phyloP scores from a whole-genome alignment of 2,888 invertebrate species.

The Campoplex nolae region DNA sequence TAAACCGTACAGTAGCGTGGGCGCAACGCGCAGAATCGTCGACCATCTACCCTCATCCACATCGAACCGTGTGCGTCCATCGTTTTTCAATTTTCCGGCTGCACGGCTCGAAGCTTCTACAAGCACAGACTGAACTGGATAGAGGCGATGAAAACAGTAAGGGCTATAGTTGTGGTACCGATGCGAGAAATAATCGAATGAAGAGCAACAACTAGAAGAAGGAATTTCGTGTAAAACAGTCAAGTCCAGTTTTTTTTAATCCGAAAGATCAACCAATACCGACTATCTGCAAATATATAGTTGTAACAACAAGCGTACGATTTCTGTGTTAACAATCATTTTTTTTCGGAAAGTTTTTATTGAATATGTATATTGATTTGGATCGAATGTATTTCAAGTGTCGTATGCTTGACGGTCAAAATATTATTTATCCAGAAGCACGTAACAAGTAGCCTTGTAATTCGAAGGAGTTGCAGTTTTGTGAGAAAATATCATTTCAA shows the following conservation, averaged over 20 bases:
- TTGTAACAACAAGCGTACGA: neutral
- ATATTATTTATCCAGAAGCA: neutral
- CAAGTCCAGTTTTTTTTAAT: constrained; percentile 32
- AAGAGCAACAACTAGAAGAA: constrained; percentile 24
- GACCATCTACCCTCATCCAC: constrained; percentile 47
- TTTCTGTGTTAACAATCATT: neutral
- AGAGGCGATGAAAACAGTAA: constrained; percentile 41
- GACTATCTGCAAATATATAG: neutral
- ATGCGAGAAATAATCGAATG: constrained; percentile 43
- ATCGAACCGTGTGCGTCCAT: constrained; percentile 55
- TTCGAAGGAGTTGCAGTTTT: neutral
- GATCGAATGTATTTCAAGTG: neutral
- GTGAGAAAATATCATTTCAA: neutral
- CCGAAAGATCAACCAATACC: neutral
- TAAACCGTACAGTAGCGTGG: constrained; percentile 72
- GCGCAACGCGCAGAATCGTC: constrained; percentile 68
- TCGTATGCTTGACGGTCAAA: no score
- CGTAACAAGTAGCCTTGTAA: neutral
- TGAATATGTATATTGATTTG: neutral
- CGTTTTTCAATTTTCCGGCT: constrained; percentile 67
- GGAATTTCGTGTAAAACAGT: constrained; percentile 44
- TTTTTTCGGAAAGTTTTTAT: neutral
- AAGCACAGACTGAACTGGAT: constrained; percentile 22
- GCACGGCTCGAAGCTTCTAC: constrained; percentile 57
- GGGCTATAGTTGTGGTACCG: constrained; percentile 37